These are phyloP conservation scores for Cyprinodon brontotheroides DNA, from an alignment of 2,113 vertebrate genomes.

Conservation along the genomic window DNA sequence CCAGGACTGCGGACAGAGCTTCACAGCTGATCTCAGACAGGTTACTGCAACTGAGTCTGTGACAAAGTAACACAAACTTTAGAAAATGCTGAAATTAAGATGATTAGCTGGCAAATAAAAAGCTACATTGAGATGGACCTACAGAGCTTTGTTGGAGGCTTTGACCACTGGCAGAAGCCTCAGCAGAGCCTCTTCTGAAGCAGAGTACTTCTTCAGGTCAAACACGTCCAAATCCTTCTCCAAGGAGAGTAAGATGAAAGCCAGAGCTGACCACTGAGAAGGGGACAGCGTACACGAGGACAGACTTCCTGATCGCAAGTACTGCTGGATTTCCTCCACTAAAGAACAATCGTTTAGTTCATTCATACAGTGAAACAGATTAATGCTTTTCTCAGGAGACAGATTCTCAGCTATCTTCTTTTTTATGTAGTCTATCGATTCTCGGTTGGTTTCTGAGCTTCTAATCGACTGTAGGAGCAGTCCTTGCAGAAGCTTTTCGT, in stretches of 20 bases:
- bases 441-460: neutral
- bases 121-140: neutral
- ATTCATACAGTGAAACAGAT: slow-evolving; percentile 12
- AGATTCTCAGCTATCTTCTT: slow-evolving; percentile 7
- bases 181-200: slow-evolving; percentile 39
- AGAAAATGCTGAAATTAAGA: neutral
- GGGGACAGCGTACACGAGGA: slow-evolving; percentile 21
- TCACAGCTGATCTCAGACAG: slow-evolving; percentile 22
- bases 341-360: slow-evolving; percentile 23
- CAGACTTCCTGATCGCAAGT: slow-evolving; percentile 16
- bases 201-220: slow-evolving; percentile 34
- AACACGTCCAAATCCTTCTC: slow-evolving; percentile 24
- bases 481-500: slow-evolving; percentile 6
- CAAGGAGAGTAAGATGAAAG: slow-evolving; percentile 42
- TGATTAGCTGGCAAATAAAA: neutral
- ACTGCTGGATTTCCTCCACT: slow-evolving; percentile 24
- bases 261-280: slow-evolving; percentile 41
- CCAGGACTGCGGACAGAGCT: slow-evolving; percentile 20
- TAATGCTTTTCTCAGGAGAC: slow-evolving; percentile 29
- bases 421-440: slow-evolving; percentile 17
- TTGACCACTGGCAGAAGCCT: slow-evolving; percentile 50
- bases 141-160: slow-evolving; percentile 42
- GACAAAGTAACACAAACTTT: neutral
- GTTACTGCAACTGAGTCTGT: slow-evolving; percentile 11
- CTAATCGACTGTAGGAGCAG: neutral